Evolutionary conservation across 2,797 vertebrate species (phyloP).

Genomic region (Poecilia gillii): DNA sequence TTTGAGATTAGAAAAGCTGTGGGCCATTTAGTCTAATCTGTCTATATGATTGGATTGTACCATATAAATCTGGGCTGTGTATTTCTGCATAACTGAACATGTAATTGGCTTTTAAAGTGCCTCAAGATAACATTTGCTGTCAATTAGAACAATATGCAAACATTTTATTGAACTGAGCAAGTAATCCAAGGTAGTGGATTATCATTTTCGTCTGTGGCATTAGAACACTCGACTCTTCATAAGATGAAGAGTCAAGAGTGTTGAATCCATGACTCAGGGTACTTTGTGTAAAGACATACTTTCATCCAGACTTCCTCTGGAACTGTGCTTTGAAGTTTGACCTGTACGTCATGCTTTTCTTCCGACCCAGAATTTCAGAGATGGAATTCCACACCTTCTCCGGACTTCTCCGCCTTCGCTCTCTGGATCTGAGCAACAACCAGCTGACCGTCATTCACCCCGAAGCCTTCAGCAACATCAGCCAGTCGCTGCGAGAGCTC

Average conservation of each 20-base stretch:
- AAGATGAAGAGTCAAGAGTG: background rate
- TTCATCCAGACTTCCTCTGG: background rate
- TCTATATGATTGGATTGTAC: background rate
- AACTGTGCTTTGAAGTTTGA: background rate
- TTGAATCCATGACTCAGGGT: background rate
- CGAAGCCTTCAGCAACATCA: conserved; percentile 74
- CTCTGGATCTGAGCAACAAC: conserved; percentile 84
- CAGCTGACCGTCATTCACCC: conserved; percentile 80
- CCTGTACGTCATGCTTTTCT: background rate
- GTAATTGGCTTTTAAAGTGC: background rate
- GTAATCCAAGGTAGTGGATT: background rate
- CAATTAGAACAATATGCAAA: background rate
- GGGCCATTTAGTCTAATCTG: background rate
- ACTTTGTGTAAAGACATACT: background rate
- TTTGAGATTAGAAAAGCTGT: background rate
- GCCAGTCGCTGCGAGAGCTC: conserved; percentile 78
- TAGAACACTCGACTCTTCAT: background rate
- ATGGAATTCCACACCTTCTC: conserved; percentile 80
- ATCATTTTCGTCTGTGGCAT: background rate
- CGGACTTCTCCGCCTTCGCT: conserved; percentile 75
- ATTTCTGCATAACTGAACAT: conserved; percentile 5
- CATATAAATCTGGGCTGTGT: conserved; percentile 11
- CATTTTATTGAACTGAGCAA: background rate
- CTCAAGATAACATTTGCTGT: background rate
- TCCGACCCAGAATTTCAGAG: conserved; percentile 71